Evolutionary conservation across 2,888 invertebrate genomes (phyloP).

Genomic region (Erebia epiphron): DNA sequence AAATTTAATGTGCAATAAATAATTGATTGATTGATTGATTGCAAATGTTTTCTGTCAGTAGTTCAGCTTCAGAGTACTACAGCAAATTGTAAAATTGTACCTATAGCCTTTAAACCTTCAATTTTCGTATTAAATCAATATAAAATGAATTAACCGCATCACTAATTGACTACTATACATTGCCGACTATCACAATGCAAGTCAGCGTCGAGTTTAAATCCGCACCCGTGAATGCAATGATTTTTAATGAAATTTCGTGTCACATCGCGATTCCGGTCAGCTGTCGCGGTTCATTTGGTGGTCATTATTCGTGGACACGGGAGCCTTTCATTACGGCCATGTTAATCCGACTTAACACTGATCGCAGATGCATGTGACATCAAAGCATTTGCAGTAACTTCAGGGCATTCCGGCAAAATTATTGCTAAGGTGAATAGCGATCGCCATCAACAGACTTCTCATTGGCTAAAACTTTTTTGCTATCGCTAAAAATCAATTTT

Average conservation of each 20-base stretch:
- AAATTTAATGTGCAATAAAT: too few species aligned
- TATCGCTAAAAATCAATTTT: too few species aligned
- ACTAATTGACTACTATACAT: conserved; percentile 8
- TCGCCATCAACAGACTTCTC: too few species aligned
- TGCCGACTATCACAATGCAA: conserved; percentile 32
- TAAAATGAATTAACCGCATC: conserved; percentile 14
- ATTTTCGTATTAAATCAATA: not conserved
- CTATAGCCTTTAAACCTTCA: not conserved
- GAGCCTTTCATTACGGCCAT: conserved; percentile 36
- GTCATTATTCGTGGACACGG: conserved; percentile 63
- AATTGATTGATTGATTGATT: too few species aligned
- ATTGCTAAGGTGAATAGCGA: too few species aligned
- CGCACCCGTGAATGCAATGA: conserved; percentile 36
- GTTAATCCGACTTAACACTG: conserved; percentile 13
- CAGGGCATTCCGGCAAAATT: too few species aligned
- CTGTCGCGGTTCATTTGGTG: conserved; percentile 62
- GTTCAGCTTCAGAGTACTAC: too few species aligned
- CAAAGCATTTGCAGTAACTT: too few species aligned
- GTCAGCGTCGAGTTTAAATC: conserved; percentile 11
- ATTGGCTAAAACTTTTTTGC: too few species aligned
- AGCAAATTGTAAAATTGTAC: too few species aligned
- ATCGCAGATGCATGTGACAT: too few species aligned
- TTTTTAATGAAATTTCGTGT: conserved; percentile 44
- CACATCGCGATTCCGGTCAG: conserved; percentile 57
- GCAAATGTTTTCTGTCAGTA: too few species aligned